Evolutionary conservation across 2,888 invertebrate genomes (phyloP).

Genomic region (Euclidia mi): DNA sequence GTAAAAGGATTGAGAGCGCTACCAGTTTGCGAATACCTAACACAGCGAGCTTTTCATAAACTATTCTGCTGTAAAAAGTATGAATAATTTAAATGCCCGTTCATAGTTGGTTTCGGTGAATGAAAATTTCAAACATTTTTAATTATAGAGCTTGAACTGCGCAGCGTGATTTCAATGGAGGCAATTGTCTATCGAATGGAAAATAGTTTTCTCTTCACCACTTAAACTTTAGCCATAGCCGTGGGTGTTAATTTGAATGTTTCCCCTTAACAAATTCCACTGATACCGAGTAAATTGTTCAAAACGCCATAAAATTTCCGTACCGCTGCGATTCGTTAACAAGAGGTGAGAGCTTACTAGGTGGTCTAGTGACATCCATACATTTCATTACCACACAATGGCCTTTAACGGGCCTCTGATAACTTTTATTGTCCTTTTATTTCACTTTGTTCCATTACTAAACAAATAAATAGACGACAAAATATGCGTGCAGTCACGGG

Average conservation of each 20-base stretch:
- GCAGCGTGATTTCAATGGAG: too few species aligned
- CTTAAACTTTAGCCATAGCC: not conserved
- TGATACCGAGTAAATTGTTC: constrained; percentile 65
- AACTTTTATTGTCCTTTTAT: constrained; percentile 77
- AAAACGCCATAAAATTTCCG: constrained; percentile 69
- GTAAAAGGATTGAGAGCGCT: too few species aligned
- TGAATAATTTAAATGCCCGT: too few species aligned
- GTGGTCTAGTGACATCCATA: constrained; percentile 76
- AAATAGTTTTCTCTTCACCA: too few species aligned
- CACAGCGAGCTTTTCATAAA: too few species aligned
- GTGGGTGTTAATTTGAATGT: constrained; percentile 40
- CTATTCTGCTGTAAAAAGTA: too few species aligned
- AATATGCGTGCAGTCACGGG: constrained; percentile 62
- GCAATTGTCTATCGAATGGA: too few species aligned
- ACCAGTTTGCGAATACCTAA: too few species aligned
- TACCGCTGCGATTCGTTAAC: constrained; percentile 60
- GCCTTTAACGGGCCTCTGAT: constrained; percentile 65
- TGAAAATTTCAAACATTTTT: too few species aligned
- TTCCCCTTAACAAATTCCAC: constrained; percentile 67
- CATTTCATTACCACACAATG: constrained; percentile 73
- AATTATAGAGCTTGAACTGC: too few species aligned
- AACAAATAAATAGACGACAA: constrained; percentile 66
- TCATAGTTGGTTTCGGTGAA: too few species aligned
- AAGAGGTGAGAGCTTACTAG: constrained; percentile 57
- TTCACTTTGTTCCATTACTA: constrained; percentile 72